These are phyloP conservation scores for Crematogaster levior DNA, from an alignment of 2,888 invertebrate genomes.

Conservation along the genomic window DNA sequence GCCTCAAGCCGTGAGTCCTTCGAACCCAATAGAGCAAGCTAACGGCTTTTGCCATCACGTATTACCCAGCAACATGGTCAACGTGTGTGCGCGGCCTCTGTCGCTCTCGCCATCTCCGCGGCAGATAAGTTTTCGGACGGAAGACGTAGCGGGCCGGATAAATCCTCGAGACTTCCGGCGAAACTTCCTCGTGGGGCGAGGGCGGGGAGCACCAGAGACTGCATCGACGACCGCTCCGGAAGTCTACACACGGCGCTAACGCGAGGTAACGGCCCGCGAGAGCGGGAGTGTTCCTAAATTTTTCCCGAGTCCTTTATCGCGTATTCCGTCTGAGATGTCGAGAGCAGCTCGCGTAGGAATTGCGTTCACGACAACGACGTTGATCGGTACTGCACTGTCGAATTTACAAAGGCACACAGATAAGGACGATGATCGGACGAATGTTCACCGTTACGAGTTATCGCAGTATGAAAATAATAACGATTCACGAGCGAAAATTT, in stretches of 20 bases:
- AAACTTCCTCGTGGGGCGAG: slow-evolving; percentile 56
- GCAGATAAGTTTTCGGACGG: slow-evolving; percentile 70
- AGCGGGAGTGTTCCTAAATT: slow-evolving; percentile 59
- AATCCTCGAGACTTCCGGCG: slow-evolving; percentile 57
- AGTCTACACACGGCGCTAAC: slow-evolving; percentile 61
- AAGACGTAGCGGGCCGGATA: slow-evolving; percentile 61
- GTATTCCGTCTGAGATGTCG: slow-evolving; percentile 41
- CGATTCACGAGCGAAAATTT: slow-evolving; percentile 20
- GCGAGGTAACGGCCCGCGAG: slow-evolving; percentile 63
- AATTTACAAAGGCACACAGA: too few species aligned
- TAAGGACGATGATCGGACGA: too few species aligned
- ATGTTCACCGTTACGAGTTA: slow-evolving; percentile 16
- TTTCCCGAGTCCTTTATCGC: slow-evolving; percentile 61
- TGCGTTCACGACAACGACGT: slow-evolving; percentile 16
- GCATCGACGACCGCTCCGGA: slow-evolving; percentile 47
- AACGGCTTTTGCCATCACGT: slow-evolving; percentile 77
- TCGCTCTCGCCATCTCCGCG: slow-evolving; percentile 58
- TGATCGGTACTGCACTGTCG: background rate
- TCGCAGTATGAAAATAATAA: slow-evolving; percentile 35
- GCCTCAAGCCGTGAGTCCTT: slow-evolving; percentile 78
- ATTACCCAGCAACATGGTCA: slow-evolving; percentile 67
- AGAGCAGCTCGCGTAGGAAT: slow-evolving; percentile 6
- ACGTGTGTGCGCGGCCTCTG: slow-evolving; percentile 66
- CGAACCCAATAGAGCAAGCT: slow-evolving; percentile 82
- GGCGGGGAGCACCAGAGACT: slow-evolving; percentile 37